Base-by-base conservation (phyloP, 2,888 invertebrate species). In the Dione juno region DNA sequence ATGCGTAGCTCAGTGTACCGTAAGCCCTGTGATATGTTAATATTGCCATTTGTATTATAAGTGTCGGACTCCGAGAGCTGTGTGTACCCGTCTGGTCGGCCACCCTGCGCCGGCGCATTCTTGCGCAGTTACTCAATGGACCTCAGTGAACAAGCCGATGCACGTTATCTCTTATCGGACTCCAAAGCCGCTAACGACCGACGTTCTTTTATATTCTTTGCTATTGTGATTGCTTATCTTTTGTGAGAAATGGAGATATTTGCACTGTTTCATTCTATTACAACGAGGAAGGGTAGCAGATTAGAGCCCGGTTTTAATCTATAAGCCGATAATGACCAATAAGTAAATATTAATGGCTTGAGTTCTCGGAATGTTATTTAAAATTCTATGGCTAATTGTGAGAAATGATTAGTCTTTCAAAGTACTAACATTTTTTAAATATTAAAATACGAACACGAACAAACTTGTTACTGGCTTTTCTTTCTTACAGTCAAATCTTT, bases 121-220 rank as follows among this genome's bases (percentile, higher is more conserved):
- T 73, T 76, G 35, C 16, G 72, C 65, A 70, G 73, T 79, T 78
- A 79, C 78, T 80, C 78, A 80, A 78, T 76, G 77, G 53, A 57
- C 66, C 45, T 0, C 14, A 16, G 16, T 11, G 43, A 37, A 48
- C 54, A 69, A 45, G 69, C 69, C 74, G 66, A 59, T 72, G 69
- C 79, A 74, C 65, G 75, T 71, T 63, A 28, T 37, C 19, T 69
- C 66, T 67, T 70, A 67, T 67, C 57, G 64, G 66, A 70, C 43
- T 14, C 43, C 10, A 41, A n/a, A 21, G 28, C 43, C 43, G 14
- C 14, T 54, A 68, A 68, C 63, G 52, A 53, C 7, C n/a, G 50
- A 28, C 41, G 41, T 28, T 37, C 50, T 58, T 41, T 61, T 35
- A 45, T 41, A 16, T 28, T 41, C 41, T n/a, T n/a, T n/a, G n/a